These are phyloP conservation scores for Prionchulus punctatus DNA, from an alignment of 2,888 invertebrate genomes.

Conservation along the genomic window DNA sequence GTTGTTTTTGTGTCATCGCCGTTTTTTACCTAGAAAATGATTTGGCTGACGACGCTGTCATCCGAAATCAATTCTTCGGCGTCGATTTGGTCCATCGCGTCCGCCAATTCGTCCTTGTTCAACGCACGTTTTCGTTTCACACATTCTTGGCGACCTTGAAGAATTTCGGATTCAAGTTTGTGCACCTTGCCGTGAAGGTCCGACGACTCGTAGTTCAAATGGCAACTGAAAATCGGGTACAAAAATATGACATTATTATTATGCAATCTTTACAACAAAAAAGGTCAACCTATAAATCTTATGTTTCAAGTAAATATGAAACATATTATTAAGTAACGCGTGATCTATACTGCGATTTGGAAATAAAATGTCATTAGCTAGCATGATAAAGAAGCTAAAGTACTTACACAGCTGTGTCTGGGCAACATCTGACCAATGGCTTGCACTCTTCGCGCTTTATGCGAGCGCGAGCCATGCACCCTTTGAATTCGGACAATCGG, in stretches of 20 bases:
- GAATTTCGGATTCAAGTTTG: neutral
- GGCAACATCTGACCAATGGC: constrained; percentile 6
- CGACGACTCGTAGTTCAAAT: neutral
- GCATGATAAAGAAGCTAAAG: neutral
- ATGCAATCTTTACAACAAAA: neutral
- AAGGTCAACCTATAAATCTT: no score
- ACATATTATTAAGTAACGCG: no score
- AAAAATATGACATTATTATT: neutral
- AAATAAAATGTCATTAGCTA: neutral
- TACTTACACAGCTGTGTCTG: neutral
- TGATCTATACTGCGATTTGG: neutral
- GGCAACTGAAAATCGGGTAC: neutral
- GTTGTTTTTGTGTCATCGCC: no score
- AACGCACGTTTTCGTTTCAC: neutral
- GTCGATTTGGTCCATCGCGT: constrained; percentile 6
- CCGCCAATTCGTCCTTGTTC: neutral
- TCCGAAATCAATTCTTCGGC: constrained; percentile 2
- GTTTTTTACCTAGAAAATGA: neutral
- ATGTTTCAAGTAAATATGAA: no score
- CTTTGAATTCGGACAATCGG: constrained; percentile 5
- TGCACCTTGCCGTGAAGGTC: constrained; percentile 1
- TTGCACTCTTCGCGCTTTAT: constrained; percentile 5
- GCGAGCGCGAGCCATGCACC: constrained; percentile 3
- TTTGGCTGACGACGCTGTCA: constrained; percentile 1
- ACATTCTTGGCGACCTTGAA: neutral